Conservation (phyloP, 1,140 invertebrate genomes). For the Adelges cooleyi region DNA sequence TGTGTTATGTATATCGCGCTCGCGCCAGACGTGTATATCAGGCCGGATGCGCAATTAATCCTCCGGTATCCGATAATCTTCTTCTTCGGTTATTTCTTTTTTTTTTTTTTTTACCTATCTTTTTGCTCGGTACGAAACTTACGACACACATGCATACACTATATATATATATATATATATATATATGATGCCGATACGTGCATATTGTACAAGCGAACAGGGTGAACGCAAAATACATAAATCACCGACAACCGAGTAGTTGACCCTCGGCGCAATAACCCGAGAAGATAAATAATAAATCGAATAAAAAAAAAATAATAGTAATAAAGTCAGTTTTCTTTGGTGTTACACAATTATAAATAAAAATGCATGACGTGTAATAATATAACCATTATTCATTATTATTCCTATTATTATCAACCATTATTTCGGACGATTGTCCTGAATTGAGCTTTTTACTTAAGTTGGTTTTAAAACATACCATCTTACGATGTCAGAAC, state of each 20-base stretch:
- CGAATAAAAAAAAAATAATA: neutral
- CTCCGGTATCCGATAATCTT: slow-evolving; percentile 27
- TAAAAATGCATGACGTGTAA: too few species aligned
- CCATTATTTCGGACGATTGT: too few species aligned
- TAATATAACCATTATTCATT: too few species aligned
- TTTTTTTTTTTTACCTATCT: neutral
- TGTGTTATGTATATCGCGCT: slow-evolving; percentile 1
- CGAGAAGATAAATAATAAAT: slow-evolving; percentile 3
- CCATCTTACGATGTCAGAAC: too few species aligned
- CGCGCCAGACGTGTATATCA: slow-evolving; percentile 17
- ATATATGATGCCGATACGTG: too few species aligned
- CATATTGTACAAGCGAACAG: neutral
- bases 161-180: neutral
- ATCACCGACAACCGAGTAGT: neutral
- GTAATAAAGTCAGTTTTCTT: too few species aligned
- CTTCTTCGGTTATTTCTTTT: neutral
- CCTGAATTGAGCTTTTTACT: too few species aligned
- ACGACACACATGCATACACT: neutral
- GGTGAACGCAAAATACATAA: neutral
- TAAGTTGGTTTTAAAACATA: too few species aligned
- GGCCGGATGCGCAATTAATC: slow-evolving; percentile 28
- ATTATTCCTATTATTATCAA: too few species aligned
- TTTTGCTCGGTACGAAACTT: neutral
- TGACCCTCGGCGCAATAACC: slow-evolving; percentile 2
- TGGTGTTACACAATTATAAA: too few species aligned